Evolutionary conservation across 2,797 vertebrate species (phyloP), one percentile per base, ranked within the genome.

Genomic region (Crocodylus rhombifer): DNA sequence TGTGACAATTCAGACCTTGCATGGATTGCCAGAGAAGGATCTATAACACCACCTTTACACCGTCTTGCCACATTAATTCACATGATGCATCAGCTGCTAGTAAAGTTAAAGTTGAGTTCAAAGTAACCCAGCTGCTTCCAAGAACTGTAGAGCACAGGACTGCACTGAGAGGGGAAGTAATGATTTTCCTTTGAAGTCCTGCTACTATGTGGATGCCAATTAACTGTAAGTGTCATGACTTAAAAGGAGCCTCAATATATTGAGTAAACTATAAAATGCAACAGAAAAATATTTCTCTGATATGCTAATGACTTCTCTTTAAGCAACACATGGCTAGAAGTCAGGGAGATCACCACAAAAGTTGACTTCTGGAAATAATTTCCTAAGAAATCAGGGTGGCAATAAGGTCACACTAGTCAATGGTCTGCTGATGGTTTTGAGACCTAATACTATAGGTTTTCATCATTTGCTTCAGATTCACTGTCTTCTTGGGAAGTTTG

Each of bases 101-200:
- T 93, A 86, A 95, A 92, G 93, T 84, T 95, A 89, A 94, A 94
- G 88, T 94, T 95, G 92, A 97, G 95, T 97, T 97, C 96, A 97
- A 97, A 97, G 97, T 86, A 96, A 92, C 0, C 12, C 94, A 97
- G 95, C 92, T 96, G 94, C 93, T 97, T 95, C 84, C 80, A 95
- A 84, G 82, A 96, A 93, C 81, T 96, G 89, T 95, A 76, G 73
- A 67, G 69, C 78, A 86, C 77, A 79, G 88, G 90, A 63, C 30
- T 94, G 71, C 84, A 76, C 87, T 91, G 75, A 73, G 75, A 92
- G 88, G 88, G 91, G 90, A 96, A 96, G 93, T 4, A 64, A 15
- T 63, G 88, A 92, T 94, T 97, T 91, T 63, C 30, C 96, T 97
- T 97, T 97, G 97, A 97, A 96, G 96, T 97, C 65, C 88, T 96